A percentile compares a stretch with the other conserved stretches of the same genome.
phyloP scores from a whole-genome alignment of 2,113 vertebrate genomes.

The Sander lucioperca region DNA sequence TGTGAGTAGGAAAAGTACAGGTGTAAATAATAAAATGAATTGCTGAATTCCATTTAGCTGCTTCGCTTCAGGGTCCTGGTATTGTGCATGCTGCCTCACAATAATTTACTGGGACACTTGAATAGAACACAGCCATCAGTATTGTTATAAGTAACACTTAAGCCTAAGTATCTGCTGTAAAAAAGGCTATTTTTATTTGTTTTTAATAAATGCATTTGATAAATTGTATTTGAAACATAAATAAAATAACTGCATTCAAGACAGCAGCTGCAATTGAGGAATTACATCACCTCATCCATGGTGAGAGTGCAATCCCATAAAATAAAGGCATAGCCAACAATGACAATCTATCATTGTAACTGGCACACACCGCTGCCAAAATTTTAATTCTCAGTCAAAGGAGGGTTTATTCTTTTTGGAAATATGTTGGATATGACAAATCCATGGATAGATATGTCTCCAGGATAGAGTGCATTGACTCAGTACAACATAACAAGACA shows the following conservation, averaged over 20 bases:
- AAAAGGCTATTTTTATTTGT: not conserved
- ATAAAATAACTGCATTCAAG: not conserved
- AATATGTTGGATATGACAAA: not conserved
- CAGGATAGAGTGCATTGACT: not conserved
- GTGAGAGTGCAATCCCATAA: not conserved
- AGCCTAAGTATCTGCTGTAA: not conserved
- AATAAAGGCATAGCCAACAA: not conserved
- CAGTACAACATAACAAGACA: not conserved
- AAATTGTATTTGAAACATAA: not conserved
- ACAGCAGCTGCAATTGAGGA: not conserved
- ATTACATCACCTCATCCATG: not conserved
- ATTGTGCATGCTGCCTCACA: not conserved
- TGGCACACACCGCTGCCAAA: not conserved
- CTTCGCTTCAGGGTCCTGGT: not conserved
- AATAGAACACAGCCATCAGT: not conserved
- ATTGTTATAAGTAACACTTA: not conserved
- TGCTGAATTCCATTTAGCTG: too few relatives aligned
- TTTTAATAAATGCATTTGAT: not conserved
- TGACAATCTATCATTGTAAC: constrained; percentile 6
- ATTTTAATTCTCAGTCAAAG: not conserved
- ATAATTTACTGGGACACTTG: not conserved
- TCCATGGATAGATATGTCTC: not conserved
- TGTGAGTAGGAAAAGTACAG: too few relatives aligned
- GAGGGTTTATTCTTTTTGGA: not conserved
- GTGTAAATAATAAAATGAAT: too few relatives aligned